Conservation (phyloP, 2,113 vertebrate species). For the Lampris megalopsis region DNA sequence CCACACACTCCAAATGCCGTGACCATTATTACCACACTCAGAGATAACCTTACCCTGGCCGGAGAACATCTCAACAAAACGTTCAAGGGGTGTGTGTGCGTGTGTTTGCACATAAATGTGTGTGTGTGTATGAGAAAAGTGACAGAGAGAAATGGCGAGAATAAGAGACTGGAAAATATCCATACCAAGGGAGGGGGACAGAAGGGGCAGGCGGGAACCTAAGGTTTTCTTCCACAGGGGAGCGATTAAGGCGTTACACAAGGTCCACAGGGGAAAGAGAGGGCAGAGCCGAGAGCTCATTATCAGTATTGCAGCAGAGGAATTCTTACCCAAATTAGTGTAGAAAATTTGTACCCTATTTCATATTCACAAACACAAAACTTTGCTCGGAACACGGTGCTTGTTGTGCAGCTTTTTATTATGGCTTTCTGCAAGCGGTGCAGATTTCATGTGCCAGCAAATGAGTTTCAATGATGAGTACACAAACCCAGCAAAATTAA, state of each 20-base stretch:
- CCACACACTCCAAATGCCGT: neutral
- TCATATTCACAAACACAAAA: neutral
- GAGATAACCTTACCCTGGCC: neutral
- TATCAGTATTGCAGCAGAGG: constrained; percentile 52
- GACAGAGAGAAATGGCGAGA: neutral
- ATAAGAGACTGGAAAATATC: constrained; percentile 41
- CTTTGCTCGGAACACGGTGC: constrained; percentile 29
- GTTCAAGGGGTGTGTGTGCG: neutral
- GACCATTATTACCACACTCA: constrained; percentile 1
- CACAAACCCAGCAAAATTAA: constrained; percentile 10
- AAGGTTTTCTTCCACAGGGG: constrained; percentile 53
- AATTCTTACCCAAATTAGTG: constrained; percentile 13
- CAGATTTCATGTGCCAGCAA: no score
- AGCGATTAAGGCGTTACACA: constrained; percentile 53
- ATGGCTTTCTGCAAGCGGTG: no score
- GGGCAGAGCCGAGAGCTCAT: constrained; percentile 58
- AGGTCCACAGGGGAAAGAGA: constrained; percentile 45
- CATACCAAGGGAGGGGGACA: constrained; percentile 44
- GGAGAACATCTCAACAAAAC: constrained; percentile 14
- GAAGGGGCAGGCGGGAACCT: constrained; percentile 52
- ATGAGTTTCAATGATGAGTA: neutral
- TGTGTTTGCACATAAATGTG: neutral
- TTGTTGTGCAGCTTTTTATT: constrained; percentile 1
- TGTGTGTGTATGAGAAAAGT: neutral
- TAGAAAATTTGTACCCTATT: constrained; percentile 24